These are phyloP conservation scores for Teleogryllus oceanicus DNA, from an alignment of 2,888 invertebrate species.

Conservation along the genomic window DNA sequence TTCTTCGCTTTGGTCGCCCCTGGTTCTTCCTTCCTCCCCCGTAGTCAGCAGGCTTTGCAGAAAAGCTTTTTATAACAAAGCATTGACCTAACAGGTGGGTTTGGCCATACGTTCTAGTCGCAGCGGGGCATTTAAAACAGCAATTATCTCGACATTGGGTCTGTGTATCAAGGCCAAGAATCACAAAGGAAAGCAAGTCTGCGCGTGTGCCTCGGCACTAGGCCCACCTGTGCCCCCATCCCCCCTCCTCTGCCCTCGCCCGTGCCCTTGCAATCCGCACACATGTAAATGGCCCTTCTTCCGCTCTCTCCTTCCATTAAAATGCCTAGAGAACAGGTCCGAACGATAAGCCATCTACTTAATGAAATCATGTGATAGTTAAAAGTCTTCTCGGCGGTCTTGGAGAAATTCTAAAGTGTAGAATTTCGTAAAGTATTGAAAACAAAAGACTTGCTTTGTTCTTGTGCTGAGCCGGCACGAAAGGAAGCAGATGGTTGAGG, in stretches of 20 bases:
- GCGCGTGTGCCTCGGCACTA: background rate
- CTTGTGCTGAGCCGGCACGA: no score
- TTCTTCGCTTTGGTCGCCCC: background rate
- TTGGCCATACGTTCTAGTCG: background rate
- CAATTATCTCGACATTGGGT: constrained; percentile 6
- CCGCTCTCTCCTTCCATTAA: background rate
- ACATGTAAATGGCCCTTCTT: background rate
- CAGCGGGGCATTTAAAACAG: constrained; percentile 7
- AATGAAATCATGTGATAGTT: background rate
- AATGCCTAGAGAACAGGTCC: background rate
- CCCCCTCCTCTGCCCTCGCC: background rate
- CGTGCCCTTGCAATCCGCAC: background rate
- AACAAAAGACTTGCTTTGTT: no score
- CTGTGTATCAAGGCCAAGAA: background rate
- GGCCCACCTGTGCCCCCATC: background rate
- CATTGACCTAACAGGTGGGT: background rate
- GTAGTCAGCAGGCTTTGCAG: constrained; percentile 6
- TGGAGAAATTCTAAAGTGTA: no score
- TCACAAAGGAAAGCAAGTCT: background rate
- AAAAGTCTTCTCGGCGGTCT: no score
- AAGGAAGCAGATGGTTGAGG: no score
- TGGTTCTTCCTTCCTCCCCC: background rate
- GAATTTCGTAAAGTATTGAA: no score
- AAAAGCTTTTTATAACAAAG: background rate
- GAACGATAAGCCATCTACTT: background rate